Conservation (phyloP, 2,797 vertebrate species). For the Lagorchestes hirsutus region DNA sequence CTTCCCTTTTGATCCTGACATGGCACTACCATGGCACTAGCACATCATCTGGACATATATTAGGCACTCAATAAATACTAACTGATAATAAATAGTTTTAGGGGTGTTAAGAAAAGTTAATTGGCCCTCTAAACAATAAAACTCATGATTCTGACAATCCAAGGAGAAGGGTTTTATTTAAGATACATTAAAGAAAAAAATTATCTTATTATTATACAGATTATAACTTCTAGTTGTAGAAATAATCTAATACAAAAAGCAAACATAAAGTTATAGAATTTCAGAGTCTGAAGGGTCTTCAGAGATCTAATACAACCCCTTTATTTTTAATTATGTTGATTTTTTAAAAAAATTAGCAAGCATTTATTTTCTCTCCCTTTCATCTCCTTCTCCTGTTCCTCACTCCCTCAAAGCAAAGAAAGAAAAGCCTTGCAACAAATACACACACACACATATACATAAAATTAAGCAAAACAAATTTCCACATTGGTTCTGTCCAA, state of each 20-base stretch:
- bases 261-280: not conserved
- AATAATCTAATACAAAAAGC: constrained; percentile 4
- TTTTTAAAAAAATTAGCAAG: not conserved
- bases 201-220: not conserved
- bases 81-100: not conserved
- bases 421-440: not conserved
- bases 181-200: constrained; percentile 26
- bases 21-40: not conserved
- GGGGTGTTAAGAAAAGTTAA: constrained; percentile 20
- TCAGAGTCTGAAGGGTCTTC: not conserved
- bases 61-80: not conserved
- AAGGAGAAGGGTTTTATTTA: constrained; percentile 14
- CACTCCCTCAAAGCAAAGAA: no score
- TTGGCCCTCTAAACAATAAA: not conserved
- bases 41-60: constrained; percentile 13
- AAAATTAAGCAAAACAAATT: not conserved
- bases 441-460: no score
- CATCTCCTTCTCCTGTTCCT: not conserved
- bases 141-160: not conserved
- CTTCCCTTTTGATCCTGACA: not conserved
- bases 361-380: not conserved
- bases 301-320: not conserved
- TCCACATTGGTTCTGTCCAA: not conserved
- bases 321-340: not conserved
- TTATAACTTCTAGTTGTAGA: not conserved